Evolutionary conservation across 1,140 invertebrate species (phyloP), one percentile per base, ranked within the genome.

Genomic region (Cepaea nemoralis): DNA sequence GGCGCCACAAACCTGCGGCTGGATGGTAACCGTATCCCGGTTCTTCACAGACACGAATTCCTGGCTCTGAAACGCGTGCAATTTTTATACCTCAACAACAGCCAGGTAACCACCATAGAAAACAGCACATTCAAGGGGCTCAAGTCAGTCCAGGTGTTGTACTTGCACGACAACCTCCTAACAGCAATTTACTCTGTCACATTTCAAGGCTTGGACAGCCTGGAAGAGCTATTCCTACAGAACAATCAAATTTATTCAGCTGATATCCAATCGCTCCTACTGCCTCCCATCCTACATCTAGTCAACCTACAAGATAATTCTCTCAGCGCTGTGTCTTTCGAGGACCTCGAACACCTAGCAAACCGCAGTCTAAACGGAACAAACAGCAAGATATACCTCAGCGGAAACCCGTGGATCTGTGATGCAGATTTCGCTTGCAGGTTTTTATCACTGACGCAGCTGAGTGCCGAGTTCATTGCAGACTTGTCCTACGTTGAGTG

Each of bases 381-480:
- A 16, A 31, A 22, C 35, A 14, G 22, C 0, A 37, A 48, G 35
- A 27, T 87, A 6, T 80, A 67, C 24, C 77, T 89, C 14, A 50
- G 80, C 33, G 77, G 66, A 73, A 89, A 89, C 70, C 83, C 82
- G 12, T 89, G 85, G 87, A 80, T 77, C 6, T 89, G 88, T 80
- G 80, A 83, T 0, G 79, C 77, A 73, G 69, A 82, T 24, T 83
- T 86, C 31, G 73, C 82, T 19, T 81, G 80, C 45, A 37, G 39
- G 1, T 84, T 88, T 35, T 31, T 80, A 16, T 31, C 78, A 16
- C 77, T 85, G 24, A 37, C 83, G 6, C 77, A 55, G 27, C 73
- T 59, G n/a, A 55, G 80, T 14, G 76, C 83, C 24, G 71, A 82
- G 37, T 69, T 77, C 27, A 77, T 87, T 10, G 31, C 35, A 0